Conservation (phyloP, 2,797 vertebrate genomes). For the Staurois parvus region DNA sequence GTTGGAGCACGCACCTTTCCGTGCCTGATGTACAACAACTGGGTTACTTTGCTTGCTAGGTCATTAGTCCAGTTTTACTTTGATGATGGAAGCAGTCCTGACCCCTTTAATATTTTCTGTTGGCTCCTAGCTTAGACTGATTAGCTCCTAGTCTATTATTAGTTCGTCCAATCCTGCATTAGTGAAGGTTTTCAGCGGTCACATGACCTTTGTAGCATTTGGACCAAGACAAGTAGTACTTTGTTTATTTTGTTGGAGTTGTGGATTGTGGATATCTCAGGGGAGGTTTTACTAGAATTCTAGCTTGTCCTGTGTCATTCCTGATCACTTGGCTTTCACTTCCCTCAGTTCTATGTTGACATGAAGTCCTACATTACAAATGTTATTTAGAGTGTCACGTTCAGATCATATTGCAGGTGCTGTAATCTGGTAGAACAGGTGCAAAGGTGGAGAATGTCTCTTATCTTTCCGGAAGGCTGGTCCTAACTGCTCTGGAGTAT, state of each 20-base stretch:
- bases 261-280: too few species aligned
- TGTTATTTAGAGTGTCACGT: background rate
- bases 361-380: background rate
- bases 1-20: too few species aligned
- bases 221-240: background rate
- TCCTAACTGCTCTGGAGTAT: background rate
- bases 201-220: background rate
- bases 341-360: background rate
- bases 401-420: conserved; percentile 35
- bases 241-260: too few species aligned
- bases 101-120: too few species aligned
- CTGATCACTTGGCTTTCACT: background rate
- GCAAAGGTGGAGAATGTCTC: conserved; percentile 7
- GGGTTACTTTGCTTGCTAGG: too few species aligned
- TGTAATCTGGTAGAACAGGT: conserved; percentile 25
- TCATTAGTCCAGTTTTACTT: too few species aligned
- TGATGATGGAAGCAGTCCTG: too few species aligned
- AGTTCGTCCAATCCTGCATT: background rate
- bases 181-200: background rate
- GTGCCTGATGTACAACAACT: too few species aligned
- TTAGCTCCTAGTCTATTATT: background rate
- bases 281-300: too few species aligned
- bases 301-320: too few species aligned
- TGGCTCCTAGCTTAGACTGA: background rate
- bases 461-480: background rate